These are phyloP conservation scores for Palythoa heliodiscus DNA, from an alignment of 92 coral and sea anemone species.

Conservation along the genomic window DNA sequence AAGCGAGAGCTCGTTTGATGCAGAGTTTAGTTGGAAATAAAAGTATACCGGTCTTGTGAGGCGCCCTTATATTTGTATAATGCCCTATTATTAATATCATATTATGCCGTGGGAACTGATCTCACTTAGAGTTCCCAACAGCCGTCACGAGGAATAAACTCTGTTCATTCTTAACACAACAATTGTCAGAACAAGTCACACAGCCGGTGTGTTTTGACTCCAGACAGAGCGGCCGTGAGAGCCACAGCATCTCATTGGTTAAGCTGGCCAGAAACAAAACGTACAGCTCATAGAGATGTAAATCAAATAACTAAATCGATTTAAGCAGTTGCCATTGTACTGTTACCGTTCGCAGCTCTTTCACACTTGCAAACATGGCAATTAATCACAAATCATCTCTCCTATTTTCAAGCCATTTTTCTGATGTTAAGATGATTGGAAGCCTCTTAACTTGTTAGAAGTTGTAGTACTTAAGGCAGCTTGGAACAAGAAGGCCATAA, in stretches of 20 bases:
- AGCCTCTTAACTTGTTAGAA: too few species aligned
- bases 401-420: background rate
- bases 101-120: conserved; percentile 12
- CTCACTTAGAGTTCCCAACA: conserved; percentile 35
- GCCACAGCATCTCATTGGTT: conserved; percentile 77
- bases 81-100: background rate
- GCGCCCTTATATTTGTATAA: background rate
- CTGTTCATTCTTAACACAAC: conserved; percentile 7
- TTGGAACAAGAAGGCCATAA: background rate
- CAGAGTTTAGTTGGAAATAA: background rate
- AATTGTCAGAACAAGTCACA: conserved; percentile 19
- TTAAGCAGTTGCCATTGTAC: background rate
- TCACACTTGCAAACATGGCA: background rate
- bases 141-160: background rate
- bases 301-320: conserved; percentile 6
- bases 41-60: background rate
- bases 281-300: background rate
- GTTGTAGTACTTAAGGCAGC: background rate
- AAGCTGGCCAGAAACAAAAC: conserved; percentile 24
- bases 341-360: background rate
- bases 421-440: background rate
- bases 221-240: conserved; percentile 85
- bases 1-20: background rate
- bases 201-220: conserved; percentile 48
- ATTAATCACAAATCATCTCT: background rate